A percentile compares a stretch with the other conserved stretches of the same genome.
Conservation (phyloP, 2,888 invertebrate genomes). For the Tryphoninae sp. region DNA sequence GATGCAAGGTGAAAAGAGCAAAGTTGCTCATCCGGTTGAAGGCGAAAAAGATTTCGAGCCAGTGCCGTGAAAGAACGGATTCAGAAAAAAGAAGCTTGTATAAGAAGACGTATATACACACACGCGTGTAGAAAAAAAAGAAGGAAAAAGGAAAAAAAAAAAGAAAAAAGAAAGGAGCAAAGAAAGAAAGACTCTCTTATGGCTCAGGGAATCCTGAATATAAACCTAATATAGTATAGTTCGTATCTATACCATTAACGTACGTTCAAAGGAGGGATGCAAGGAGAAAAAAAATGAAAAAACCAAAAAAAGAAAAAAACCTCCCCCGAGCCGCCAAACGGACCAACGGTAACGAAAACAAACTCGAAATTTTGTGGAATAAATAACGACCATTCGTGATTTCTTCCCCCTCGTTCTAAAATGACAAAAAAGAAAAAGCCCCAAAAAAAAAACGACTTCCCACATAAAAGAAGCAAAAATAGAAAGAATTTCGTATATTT, state of each 20-base stretch:
- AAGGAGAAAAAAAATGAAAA: conserved; percentile 20
- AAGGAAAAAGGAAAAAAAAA: neutral
- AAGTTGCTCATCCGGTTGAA: conserved; percentile 61
- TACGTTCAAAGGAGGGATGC: conserved; percentile 5
- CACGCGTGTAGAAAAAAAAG: conserved; percentile 15
- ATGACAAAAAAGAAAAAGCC: neutral
- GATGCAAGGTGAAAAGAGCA: conserved; percentile 58
- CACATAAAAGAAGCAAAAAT: neutral
- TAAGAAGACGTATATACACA: conserved; percentile 8
- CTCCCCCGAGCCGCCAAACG: conserved; percentile 16
- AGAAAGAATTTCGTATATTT: conserved; percentile 40
- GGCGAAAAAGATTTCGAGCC: conserved; percentile 37
- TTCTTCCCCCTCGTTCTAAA: neutral
- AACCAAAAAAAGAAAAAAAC: neutral
- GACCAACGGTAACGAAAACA: conserved; percentile 48
- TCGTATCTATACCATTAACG: conserved; percentile 49
- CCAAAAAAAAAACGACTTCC: neutral
- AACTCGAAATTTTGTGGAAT: neutral
- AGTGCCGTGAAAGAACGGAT: conserved; percentile 34
- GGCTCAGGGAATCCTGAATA: conserved; percentile 55
- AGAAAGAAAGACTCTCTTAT: conserved; percentile 55
- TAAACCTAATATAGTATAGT: conserved; percentile 62
- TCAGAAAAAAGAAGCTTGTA: conserved; percentile 25
- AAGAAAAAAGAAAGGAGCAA: conserved; percentile 16
- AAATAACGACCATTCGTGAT: neutral